Base-by-base conservation (phyloP, 2,797 vertebrate genomes). In the Rhynchonycteris naso region DNA sequence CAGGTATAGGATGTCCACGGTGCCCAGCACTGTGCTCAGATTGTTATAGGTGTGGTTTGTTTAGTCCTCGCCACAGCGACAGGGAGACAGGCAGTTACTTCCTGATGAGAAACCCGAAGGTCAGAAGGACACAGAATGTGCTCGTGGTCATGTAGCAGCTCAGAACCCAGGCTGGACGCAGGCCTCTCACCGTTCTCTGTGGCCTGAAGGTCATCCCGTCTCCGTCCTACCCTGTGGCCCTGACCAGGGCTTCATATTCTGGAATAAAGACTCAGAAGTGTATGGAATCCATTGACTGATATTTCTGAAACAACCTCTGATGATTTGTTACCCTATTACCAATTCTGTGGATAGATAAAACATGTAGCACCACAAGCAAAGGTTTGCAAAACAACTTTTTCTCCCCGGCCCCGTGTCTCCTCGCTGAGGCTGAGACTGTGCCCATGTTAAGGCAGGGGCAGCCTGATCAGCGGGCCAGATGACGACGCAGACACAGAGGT, bases 371-470 rank as follows among this genome's bases (percentile, higher is more conserved):
- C 92, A 56, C 6, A 87, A 88, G 63, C 78, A 47, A 95, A 90
- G 69, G 87, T 91, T 96, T 95, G 74, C 83, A 83, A 90, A 95
- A 95, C 76, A 79, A 52, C 63, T 43, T 54, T 72, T 58, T 9
- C 89, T 88, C 26, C 63, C 84, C 87, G 58, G 80, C 63, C 30
- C 38, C 30, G 65, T 63, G n/a, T 93, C 63, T 56, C 61, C 74
- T 54, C 14, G 0, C 4, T 21, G 74, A 85, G 80, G 52, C 4
- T 21, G 69, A 58, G 88, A 5, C 26, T 0, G 18, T 75, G 85
- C 92, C 96, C 79, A 26, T 18, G 35, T 63, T 3, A 58, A 83
- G 80, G 47, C 78, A 33, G 86, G 0, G 5, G 4, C 79, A 86
- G 74, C 80, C 72, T 84, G 72, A 65, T 66, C 2, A 15, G 80